phyloP scores from a whole-genome alignment of 2,888 invertebrate genomes.

The Apotomis betuletana region DNA sequence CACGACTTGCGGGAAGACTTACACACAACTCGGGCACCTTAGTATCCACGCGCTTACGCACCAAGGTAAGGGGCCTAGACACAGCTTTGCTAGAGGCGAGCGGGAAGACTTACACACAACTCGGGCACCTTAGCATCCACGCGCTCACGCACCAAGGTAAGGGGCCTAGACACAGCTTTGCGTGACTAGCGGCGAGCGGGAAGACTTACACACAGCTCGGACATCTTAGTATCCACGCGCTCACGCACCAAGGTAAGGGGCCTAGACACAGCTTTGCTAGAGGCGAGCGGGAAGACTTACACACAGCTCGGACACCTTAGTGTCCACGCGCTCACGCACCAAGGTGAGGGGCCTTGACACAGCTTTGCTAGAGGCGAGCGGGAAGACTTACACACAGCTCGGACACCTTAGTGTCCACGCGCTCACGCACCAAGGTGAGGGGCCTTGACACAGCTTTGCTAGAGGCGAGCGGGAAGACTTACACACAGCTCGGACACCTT shows the following conservation, averaged over 20 bases:
- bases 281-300: constrained; percentile 50
- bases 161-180: constrained; percentile 53
- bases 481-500: no score
- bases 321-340: constrained; percentile 63
- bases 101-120: constrained; percentile 69
- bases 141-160: constrained; percentile 53
- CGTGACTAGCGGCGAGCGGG: constrained; percentile 58
- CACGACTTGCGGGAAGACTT: constrained; percentile 71
- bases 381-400: constrained; percentile 72
- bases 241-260: constrained; percentile 50
- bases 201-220: constrained; percentile 74
- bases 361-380: constrained; percentile 41
- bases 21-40: constrained; percentile 71
- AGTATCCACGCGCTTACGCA: constrained; percentile 70
- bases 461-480: constrained; percentile 57
- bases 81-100: constrained; percentile 65
- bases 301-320: constrained; percentile 69
- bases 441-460: no score
- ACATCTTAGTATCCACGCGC: constrained; percentile 66
- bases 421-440: constrained; percentile 50
- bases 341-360: not conserved
- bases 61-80: constrained; percentile 47
- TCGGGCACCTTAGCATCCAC: constrained; percentile 70
- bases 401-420: constrained; percentile 71
- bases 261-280: no score